Percentiles rank a stretch among this genome's conserved stretches.
phyloP scores from a whole-genome alignment of 2,888 invertebrate genomes.

The Smittia aterrima region DNA sequence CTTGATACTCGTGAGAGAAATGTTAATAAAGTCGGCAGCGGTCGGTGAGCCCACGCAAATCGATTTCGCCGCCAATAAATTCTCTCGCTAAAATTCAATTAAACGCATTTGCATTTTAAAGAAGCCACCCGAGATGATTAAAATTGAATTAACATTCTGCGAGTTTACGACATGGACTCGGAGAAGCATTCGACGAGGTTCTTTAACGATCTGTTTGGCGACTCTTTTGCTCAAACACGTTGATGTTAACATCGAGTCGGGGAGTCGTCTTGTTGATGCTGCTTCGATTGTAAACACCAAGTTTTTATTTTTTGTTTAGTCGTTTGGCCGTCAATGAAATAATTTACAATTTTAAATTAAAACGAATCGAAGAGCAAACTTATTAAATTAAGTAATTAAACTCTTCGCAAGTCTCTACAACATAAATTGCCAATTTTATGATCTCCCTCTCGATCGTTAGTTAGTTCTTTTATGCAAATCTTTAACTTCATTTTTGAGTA shows the following conservation, averaged over 20 bases:
- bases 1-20: no score
- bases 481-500: neutral
- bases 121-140: neutral
- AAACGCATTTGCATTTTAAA: neutral
- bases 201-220: no score
- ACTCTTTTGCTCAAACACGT: no score
- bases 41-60: neutral
- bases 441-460: neutral
- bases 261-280: no score
- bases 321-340: neutral
- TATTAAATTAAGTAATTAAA: no score
- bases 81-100: neutral
- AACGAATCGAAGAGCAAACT: no score
- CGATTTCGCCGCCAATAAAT: neutral
- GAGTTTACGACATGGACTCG: neutral
- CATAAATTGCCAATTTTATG: neutral
- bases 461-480: slow-evolving; percentile 27
- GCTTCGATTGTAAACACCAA: neutral
- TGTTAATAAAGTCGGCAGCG: no score
- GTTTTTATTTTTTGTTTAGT: slow-evolving; percentile 6
- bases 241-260: no score
- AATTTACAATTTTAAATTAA: neutral
- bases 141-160: neutral
- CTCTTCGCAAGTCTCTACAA: no score
- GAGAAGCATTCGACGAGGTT: no score